A percentile compares a stretch with the other conserved stretches of the same genome.
Evolutionary conservation across 2,113 vertebrate species (phyloP).

Genomic region (Tiliqua scincoides): DNA sequence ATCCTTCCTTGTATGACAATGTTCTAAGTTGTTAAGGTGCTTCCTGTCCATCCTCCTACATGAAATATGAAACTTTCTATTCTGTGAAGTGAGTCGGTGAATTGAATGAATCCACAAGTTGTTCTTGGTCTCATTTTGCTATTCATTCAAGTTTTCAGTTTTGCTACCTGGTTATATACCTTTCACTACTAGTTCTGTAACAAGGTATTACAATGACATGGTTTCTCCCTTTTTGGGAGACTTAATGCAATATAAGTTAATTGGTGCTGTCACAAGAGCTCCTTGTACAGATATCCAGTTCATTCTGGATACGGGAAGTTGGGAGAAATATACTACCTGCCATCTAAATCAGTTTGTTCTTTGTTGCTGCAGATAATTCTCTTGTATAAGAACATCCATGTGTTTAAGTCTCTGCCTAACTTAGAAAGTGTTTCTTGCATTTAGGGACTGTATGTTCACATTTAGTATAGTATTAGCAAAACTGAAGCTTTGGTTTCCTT

Average conservation of each 20-base stretch:
- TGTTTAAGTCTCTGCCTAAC: not conserved
- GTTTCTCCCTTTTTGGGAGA: no score
- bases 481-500: not conserved
- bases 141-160: not conserved
- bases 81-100: not conserved
- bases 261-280: not conserved
- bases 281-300: not conserved
- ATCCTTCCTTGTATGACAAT: not conserved
- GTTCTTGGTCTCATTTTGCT: not conserved
- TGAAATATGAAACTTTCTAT: not conserved
- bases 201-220: not conserved
- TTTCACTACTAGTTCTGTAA: not conserved
- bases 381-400: not conserved
- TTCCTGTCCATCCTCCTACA: not conserved
- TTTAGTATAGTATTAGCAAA: not conserved
- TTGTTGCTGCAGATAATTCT: not conserved
- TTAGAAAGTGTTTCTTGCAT: not conserved
- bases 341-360: not conserved
- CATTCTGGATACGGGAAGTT: not conserved
- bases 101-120: slow-evolving; percentile 15
- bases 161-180: not conserved
- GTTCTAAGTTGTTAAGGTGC: slow-evolving; percentile 10
- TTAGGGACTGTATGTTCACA: not conserved
- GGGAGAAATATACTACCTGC: not conserved
- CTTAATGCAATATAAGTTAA: not conserved